These are phyloP conservation scores for Mycetomoellerius zeteki DNA, from an alignment of 1,140 invertebrate species.

Conservation along the genomic window DNA sequence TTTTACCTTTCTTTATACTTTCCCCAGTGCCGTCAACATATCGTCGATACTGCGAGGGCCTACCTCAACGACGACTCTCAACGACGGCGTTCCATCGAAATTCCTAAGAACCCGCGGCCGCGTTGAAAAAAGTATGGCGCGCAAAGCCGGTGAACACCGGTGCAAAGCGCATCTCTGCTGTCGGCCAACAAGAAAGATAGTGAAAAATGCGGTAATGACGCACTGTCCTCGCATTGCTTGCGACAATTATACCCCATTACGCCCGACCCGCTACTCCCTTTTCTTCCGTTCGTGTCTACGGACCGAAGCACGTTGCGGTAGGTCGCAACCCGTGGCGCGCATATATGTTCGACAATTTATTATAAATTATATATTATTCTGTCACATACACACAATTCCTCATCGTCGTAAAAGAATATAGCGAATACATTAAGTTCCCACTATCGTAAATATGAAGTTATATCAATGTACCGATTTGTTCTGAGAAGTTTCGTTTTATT, in stretches of 20 bases:
- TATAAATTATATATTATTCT: conserved; percentile 73
- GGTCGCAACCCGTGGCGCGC: conserved; percentile 79
- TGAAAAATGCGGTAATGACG: conserved; percentile 87
- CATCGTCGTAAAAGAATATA: background rate
- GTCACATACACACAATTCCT: conserved; percentile 29
- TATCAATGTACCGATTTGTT: background rate
- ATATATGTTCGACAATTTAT: conserved; percentile 79
- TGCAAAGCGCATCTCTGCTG: conserved; percentile 76
- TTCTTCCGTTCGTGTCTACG: conserved; percentile 76
- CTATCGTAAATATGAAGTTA: conserved; percentile 7
- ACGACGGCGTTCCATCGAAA: conserved; percentile 83
- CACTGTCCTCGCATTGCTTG: conserved; percentile 86
- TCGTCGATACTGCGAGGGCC: conserved; percentile 72
- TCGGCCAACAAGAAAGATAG: conserved; percentile 80
- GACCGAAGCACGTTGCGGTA: conserved; percentile 82
- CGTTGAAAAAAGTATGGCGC: conserved; percentile 75
- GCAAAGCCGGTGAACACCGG: conserved; percentile 71
- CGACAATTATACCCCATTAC: conserved; percentile 87
- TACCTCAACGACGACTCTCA: conserved; percentile 81
- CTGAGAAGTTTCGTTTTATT: background rate
- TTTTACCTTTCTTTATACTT: conserved; percentile 63
- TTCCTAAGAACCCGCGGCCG: conserved; percentile 79
- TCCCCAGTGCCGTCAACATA: conserved; percentile 43
- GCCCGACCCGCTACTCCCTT: conserved; percentile 76
- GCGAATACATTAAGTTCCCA: conserved; percentile 26